Evolutionary conservation across 2,888 invertebrate genomes (phyloP), one percentile per base, ranked within the genome.

Genomic region (Syrista parreyssii): DNA sequence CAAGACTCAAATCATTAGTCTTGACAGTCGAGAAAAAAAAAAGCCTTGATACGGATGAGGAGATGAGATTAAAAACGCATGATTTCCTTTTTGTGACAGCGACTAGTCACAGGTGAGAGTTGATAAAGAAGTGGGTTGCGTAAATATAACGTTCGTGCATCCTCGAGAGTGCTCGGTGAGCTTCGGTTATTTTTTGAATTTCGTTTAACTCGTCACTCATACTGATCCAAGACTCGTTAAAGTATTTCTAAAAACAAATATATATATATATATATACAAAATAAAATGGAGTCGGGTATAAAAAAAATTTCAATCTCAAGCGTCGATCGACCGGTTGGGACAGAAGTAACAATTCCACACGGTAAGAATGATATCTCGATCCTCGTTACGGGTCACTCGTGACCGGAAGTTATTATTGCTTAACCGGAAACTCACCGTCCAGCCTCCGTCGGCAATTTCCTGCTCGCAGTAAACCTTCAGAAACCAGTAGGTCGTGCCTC

Each of bases 401-500:
- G 23, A 55, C 55, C 55, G 55, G 55, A 55, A 55, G 55, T 55
- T 23, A 23, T 9, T 55, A 33, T 72, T 35, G 11, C 72, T 74
- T 68, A 72, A 76, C 12, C 68, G 73, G 68, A 76, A 77, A 92
- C 94, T 95, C 93, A 98, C 98, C 92, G 97, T 98, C 98, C 98
- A 98, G 77, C 98, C 98, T 78, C 98, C 98, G 87, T 97, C 97
- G 68, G 97, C 95, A 23, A 96, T 93, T 89, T 96, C 96, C 91
- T 98, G 97, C 88, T 98, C 97, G 91, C 98, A 98, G 92, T 94
- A 97, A 31, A 97, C 97, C 91, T 97, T 97, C 82, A 97, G 93
- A 93, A 97, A 98, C 97, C 97, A 97, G 92, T 97, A 98, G 1
- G 97, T 97, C 6, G 97, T 97, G 68, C 97, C 97, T 79, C 97